phyloP scores from a whole-genome alignment of 1,140 invertebrate genomes.

The Portunus trituberculatus region DNA sequence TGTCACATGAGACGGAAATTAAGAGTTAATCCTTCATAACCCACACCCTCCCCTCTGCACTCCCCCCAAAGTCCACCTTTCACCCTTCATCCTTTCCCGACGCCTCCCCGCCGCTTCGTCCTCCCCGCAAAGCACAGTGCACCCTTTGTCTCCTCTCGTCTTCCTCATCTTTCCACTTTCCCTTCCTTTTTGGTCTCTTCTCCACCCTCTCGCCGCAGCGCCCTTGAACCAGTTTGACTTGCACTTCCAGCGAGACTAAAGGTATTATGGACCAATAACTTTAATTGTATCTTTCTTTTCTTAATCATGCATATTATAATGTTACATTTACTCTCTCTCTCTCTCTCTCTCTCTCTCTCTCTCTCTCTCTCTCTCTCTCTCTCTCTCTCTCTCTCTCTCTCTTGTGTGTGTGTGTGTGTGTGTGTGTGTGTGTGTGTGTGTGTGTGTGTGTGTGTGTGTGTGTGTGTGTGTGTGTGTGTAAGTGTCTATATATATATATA shows the following conservation, averaged over 20 bases:
- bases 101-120: not conserved
- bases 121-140: not conserved
- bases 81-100: not conserved
- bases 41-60: not conserved
- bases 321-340: not conserved
- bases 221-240: too few species aligned
- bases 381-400: not conserved
- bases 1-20: too few species aligned
- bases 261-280: too few species aligned
- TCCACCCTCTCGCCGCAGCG: too few species aligned
- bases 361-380: conserved; percentile 38
- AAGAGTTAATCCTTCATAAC: too few species aligned
- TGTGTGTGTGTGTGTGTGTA: conserved; percentile 55
- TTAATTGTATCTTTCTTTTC: too few species aligned
- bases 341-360: conserved; percentile 43
- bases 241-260: too few species aligned
- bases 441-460: conserved; percentile 58
- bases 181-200: not conserved
- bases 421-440: conserved; percentile 46
- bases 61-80: not conserved
- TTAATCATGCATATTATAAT: too few species aligned
- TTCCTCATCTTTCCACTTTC: not conserved
- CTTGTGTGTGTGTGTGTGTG: not conserved
- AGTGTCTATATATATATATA: too few species aligned
- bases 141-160: not conserved